These are phyloP conservation scores for Sinotaia quadrata DNA, from an alignment of 2,888 invertebrate genomes.

Conservation along the genomic window DNA sequence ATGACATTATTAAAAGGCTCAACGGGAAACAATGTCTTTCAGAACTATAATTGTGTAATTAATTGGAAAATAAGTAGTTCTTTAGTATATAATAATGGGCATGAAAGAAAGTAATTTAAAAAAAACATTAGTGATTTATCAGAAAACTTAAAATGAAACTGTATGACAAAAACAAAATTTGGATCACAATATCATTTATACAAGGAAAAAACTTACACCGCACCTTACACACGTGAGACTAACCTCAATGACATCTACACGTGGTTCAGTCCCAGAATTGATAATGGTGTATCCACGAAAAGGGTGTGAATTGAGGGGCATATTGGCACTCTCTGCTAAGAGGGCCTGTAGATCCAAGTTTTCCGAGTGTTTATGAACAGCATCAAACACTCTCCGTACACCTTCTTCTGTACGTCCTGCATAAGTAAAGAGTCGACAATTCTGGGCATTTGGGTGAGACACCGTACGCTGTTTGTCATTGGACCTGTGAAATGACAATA, in stretches of 20 bases:
- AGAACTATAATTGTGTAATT: no score
- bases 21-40: no score
- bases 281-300: constrained; percentile 87
- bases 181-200: no score
- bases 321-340: constrained; percentile 59
- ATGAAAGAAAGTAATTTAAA: no score
- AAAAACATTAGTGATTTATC: no score
- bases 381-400: constrained; percentile 81
- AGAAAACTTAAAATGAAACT: no score
- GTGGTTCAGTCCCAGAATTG: constrained; percentile 72
- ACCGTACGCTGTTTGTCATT: constrained; percentile 37
- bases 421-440: constrained; percentile 82
- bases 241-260: constrained; percentile 16
- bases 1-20: no score
- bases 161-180: no score
- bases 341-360: constrained; percentile 66
- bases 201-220: no score
- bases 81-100: no score
- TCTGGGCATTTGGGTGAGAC: constrained; percentile 72
- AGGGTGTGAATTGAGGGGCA: constrained; percentile 81
- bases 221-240: no score
- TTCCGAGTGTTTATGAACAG: constrained; percentile 77
- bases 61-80: no score
- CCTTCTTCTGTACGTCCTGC: constrained; percentile 90
- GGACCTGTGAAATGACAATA: constrained; percentile 73